Evolutionary conservation across 2,888 invertebrate species (phyloP), one percentile per base, ranked within the genome.

Genomic region (Metopia argyrocephala): DNA sequence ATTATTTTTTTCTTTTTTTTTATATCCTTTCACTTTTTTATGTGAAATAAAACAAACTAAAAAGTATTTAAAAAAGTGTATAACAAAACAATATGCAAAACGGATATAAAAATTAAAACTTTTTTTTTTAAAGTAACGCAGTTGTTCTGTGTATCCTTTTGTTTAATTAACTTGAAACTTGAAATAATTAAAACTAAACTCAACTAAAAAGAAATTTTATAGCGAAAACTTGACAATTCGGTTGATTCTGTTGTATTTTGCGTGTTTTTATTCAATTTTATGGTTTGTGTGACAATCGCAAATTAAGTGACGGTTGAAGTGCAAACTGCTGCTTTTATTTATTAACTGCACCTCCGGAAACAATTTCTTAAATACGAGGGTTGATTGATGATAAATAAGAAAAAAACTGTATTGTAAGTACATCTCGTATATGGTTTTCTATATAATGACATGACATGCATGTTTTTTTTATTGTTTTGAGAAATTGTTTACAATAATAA

Each of bases 211-310:
- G 15, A n/a, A 12, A 27, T 20, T 38, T 38, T 38, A 12, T 12
- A 38, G 31, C 20, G 2, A 38, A 18, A 38, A 31, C 21, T 15
- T n/a, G 3, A 21, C 45, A 38, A 38, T 15, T 38, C 0, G 9
- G 9, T 38, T 15, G 38, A 9, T 9, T 38, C 2, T 3, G 38
- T 38, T 21, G 45, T 21, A 38, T 25, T 21, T 81, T 57, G 75
- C 79, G 28, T 82, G 82, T 61, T 28, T 50, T 23, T 56, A 38
- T 73, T 70, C 80, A 78, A 80, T 79, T n/a, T n/a, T n/a, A n/a
- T n/a, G n/a, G n/a, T n/a, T 82, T 79, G 78, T 78, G 25, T 75
- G 76, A 75, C 61, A 82, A 75, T 82, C 76, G 73, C 65, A 70
- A 71, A 83, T 76, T 31, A 74, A 68, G 21, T 75, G 56, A 46